Conservation (phyloP, 2,797 vertebrate genomes). For the Gymnoscopelus braueri region DNA sequence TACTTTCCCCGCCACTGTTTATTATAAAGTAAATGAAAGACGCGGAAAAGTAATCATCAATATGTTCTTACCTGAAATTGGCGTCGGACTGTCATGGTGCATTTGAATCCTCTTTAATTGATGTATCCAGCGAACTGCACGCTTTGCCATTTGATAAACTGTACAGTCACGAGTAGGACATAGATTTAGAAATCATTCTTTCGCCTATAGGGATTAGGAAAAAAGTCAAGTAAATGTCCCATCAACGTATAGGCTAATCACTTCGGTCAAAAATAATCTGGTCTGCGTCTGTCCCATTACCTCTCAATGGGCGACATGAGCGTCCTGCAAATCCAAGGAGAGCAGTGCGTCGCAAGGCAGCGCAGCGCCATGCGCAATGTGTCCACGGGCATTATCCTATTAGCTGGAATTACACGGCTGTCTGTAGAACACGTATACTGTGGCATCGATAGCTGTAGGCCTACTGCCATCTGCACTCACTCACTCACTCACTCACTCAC, state of each 20-base stretch:
- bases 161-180: slow-evolving; percentile 1
- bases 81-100: slow-evolving; percentile 52
- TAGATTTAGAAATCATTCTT: neutral
- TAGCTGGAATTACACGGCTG: slow-evolving; percentile 78
- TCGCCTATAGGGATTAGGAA: neutral
- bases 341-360: slow-evolving; percentile 40
- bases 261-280: slow-evolving; percentile 42
- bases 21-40: neutral
- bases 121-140: slow-evolving; percentile 38
- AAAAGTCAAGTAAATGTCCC: slow-evolving; percentile 34
- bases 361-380: slow-evolving; percentile 39
- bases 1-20: no score
- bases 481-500: no score
- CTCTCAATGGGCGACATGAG: slow-evolving; percentile 34
- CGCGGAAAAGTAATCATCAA: neutral
- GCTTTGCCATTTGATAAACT: neutral
- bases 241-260: slow-evolving; percentile 30
- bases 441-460: neutral
- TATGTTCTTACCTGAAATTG: slow-evolving; percentile 54
- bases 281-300: slow-evolving; percentile 26
- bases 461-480: no score
- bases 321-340: slow-evolving; percentile 63
- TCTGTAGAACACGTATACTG: slow-evolving; percentile 9
- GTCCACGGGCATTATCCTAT: slow-evolving; percentile 80
- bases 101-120: neutral